These are phyloP conservation scores for Tautogolabrus adspersus DNA, from an alignment of 2,113 vertebrate species.

Conservation along the genomic window DNA sequence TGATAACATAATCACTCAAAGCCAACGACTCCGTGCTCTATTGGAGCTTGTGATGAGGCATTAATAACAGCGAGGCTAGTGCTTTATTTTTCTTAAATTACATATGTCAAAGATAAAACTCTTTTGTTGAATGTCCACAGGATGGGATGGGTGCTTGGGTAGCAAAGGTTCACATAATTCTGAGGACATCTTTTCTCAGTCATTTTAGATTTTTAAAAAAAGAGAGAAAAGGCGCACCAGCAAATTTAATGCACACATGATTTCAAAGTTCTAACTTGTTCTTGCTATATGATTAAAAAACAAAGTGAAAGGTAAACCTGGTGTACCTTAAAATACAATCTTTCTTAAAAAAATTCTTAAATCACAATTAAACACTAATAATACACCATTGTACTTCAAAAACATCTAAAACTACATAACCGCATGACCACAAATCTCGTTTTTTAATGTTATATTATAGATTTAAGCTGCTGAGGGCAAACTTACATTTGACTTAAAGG, in stretches of 20 bases:
- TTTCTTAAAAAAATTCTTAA: no score
- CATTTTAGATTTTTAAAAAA: not conserved
- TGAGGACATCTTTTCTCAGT: slow-evolving; percentile 9
- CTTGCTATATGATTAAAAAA: not conserved
- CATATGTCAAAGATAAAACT: slow-evolving; percentile 82
- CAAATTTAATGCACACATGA: not conserved
- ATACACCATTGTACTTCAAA: no score
- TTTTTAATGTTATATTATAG: no score
- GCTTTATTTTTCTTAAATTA: slow-evolving; percentile 85
- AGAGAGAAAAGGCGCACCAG: not conserved
- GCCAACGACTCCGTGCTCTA: slow-evolving; percentile 83
- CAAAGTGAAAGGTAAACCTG: not conserved
- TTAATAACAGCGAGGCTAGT: slow-evolving; percentile 77
- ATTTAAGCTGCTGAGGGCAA: no score
- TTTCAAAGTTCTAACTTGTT: not conserved
- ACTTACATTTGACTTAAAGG: no score
- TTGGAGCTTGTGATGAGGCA: slow-evolving; percentile 85
- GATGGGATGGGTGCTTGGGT: slow-evolving; percentile 20
- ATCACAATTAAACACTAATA: no score
- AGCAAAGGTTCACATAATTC: slow-evolving; percentile 44
- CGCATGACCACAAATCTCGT: no score
- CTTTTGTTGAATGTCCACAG: slow-evolving; percentile 60
- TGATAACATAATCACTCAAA: slow-evolving; percentile 86
- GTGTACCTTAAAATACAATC: no score
- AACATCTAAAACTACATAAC: no score